These are phyloP conservation scores for Ruditapes philippinarum DNA, from an alignment of 1,140 invertebrate genomes.

Conservation along the genomic window DNA sequence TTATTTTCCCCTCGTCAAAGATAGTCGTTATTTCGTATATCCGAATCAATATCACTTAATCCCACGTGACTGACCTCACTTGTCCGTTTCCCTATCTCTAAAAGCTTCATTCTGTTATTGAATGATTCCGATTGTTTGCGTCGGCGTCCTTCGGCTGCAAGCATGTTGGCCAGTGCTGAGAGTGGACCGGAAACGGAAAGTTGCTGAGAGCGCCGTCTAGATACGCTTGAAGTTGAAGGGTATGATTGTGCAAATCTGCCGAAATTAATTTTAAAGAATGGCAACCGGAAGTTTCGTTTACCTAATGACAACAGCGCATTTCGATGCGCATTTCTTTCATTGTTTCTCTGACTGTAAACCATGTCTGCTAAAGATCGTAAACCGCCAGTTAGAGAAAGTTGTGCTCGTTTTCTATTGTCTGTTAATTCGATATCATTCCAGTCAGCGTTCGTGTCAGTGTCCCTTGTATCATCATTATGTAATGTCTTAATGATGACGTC, in stretches of 20 bases:
- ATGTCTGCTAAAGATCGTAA: slow-evolving; percentile 24
- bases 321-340: background rate
- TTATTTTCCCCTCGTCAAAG: background rate
- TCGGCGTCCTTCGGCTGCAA: slow-evolving; percentile 43
- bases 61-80: background rate
- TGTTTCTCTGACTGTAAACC: slow-evolving; percentile 5
- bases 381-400: slow-evolving; percentile 13
- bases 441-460: background rate
- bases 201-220: slow-evolving; percentile 47
- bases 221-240: background rate
- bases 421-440: background rate
- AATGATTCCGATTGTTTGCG: slow-evolving; percentile 26
- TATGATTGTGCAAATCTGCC: too few relatives aligned
- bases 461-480: background rate
- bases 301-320: slow-evolving; percentile 19
- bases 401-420: slow-evolving; percentile 12
- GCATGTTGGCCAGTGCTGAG: slow-evolving; percentile 60
- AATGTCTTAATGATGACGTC: slow-evolving; percentile 22
- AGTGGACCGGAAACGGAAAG: slow-evolving; percentile 62
- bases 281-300: slow-evolving; percentile 27
- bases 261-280: background rate
- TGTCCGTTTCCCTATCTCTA: slow-evolving; percentile 52
- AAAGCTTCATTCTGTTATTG: slow-evolving; percentile 47
- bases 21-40: background rate
- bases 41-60: background rate